phyloP scores from a whole-genome alignment of 2,888 invertebrate genomes.

The Labia minor region DNA sequence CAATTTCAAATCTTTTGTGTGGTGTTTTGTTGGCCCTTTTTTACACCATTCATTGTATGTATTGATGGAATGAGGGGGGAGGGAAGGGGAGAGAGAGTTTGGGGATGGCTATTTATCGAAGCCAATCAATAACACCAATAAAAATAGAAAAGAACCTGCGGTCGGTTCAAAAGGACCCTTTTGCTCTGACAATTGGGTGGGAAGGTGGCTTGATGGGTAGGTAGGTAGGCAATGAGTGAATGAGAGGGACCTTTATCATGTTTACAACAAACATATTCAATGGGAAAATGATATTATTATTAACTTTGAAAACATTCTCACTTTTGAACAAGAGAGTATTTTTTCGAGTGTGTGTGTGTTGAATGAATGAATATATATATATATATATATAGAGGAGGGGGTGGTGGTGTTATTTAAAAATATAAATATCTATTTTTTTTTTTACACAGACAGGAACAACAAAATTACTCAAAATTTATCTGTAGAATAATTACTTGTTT shows the following conservation, averaged over 20 bases:
- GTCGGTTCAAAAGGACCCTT: neutral
- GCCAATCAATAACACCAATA: conserved; percentile 19
- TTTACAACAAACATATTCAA: conserved; percentile 5
- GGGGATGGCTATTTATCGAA: conserved; percentile 14
- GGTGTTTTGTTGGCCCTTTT: neutral
- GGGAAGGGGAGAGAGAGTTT: conserved; percentile 9
- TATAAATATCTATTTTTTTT: too few relatives aligned
- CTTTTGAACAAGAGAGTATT: too few relatives aligned
- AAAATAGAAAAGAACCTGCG: conserved; percentile 8
- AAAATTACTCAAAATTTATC: too few relatives aligned
- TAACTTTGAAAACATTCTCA: neutral
- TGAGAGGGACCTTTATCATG: neutral
- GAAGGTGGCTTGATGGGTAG: neutral
- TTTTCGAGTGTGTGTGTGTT: too few relatives aligned
- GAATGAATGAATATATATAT: too few relatives aligned
- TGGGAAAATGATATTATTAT: neutral
- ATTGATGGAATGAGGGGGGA: neutral
- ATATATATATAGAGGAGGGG: too few relatives aligned
- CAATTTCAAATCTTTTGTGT: neutral
- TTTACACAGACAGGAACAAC: too few relatives aligned
- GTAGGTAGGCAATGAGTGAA: neutral
- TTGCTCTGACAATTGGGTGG: neutral
- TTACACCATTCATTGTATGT: neutral
- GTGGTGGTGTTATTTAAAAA: too few relatives aligned
- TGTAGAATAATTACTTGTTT: too few relatives aligned